phyloP scores from a whole-genome alignment of 2,113 vertebrate genomes.

The Campylomormyrus numenius region DNA sequence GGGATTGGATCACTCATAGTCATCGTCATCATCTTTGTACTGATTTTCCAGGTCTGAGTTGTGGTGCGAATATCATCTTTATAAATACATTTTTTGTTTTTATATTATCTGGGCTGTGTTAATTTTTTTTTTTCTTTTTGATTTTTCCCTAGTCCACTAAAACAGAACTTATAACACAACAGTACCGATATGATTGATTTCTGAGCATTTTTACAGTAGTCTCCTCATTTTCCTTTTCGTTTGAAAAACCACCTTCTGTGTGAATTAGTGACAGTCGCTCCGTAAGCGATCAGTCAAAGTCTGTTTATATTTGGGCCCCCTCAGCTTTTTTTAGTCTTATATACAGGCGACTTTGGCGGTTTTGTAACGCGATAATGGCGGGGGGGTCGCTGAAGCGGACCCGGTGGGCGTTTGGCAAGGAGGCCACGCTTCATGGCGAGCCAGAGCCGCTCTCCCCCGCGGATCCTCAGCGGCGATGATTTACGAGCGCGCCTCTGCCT shows the following conservation, averaged over 20 bases:
- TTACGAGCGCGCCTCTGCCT: conserved; percentile 13
- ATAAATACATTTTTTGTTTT: neutral
- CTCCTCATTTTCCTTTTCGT: neutral
- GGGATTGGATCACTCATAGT: neutral
- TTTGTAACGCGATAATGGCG: neutral
- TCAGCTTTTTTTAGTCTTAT: neutral
- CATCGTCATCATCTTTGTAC: neutral
- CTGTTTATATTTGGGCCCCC: neutral
- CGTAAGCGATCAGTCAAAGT: neutral
- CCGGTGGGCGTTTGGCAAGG: neutral
- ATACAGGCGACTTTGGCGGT: neutral
- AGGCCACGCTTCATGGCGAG: neutral
- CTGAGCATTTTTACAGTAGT: neutral
- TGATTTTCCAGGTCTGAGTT: neutral
- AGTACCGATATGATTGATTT: neutral
- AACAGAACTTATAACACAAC: neutral
- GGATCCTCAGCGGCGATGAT: conserved; percentile 26
- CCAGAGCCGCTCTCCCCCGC: neutral
- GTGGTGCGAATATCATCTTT: neutral
- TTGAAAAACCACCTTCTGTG: neutral
- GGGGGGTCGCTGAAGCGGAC: neutral
- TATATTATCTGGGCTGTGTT: neutral
- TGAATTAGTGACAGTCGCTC: neutral
- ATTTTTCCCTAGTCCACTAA: neutral
- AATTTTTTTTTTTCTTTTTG: neutral